These are phyloP conservation scores for Amphipyra berbera DNA, from an alignment of 2,888 invertebrate genomes.

Conservation along the genomic window DNA sequence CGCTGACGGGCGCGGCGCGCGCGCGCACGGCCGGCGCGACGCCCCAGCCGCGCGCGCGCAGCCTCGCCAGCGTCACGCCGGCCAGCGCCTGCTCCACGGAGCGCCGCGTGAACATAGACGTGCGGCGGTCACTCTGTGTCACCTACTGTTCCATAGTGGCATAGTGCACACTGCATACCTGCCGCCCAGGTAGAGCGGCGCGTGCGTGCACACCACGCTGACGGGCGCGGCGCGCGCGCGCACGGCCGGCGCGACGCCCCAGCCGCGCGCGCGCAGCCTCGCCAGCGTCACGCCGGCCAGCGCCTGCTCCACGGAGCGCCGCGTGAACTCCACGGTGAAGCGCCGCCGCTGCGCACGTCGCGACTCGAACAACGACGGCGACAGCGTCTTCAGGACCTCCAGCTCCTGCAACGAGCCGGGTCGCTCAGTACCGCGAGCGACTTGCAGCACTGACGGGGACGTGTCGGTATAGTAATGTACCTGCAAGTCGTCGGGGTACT, in stretches of 20 bases:
- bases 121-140: too few species aligned
- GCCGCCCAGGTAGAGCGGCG: slow-evolving; percentile 91
- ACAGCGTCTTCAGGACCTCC: slow-evolving; percentile 79
- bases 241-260: slow-evolving; percentile 81
- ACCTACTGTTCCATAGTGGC: too few species aligned
- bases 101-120: slow-evolving; percentile 70
- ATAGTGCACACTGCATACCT: slow-evolving; percentile 66
- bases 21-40: slow-evolving; percentile 78
- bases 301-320: slow-evolving; percentile 91
- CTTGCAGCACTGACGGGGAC: too few species aligned
- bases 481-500: slow-evolving; percentile 91
- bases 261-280: slow-evolving; percentile 52
- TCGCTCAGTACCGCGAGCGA: too few species aligned
- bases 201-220: slow-evolving; percentile 82
- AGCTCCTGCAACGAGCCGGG: too few species aligned
- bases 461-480: too few species aligned
- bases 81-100: slow-evolving; percentile 90
- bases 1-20: slow-evolving; percentile 90
- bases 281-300: slow-evolving; percentile 82
- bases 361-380: slow-evolving; percentile 80
- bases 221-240: slow-evolving; percentile 87
- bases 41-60: slow-evolving; percentile 66
- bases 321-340: slow-evolving; percentile 90
- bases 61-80: slow-evolving; percentile 77
- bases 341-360: slow-evolving; percentile 78